These are phyloP conservation scores for Nemoura dubitans DNA, from an alignment of 2,888 invertebrate genomes.

Conservation along the genomic window DNA sequence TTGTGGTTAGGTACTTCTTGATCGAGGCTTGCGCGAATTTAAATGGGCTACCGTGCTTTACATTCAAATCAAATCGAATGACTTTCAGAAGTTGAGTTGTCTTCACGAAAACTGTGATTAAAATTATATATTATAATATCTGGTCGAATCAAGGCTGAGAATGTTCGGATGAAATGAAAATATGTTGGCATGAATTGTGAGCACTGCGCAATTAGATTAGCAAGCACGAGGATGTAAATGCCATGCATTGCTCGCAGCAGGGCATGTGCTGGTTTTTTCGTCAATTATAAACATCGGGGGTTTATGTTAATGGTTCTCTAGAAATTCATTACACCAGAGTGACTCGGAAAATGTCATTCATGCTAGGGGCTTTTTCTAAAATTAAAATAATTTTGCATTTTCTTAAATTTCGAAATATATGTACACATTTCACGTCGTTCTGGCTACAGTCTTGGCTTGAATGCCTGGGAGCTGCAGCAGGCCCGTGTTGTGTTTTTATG, in stretches of 20 bases:
- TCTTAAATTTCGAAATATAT: not conserved
- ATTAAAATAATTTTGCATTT: slow-evolving; percentile 7
- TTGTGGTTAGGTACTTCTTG: not conserved
- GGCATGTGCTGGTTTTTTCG: not conserved
- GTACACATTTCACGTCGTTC: not conserved
- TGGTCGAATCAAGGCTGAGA: not conserved
- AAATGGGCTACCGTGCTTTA: not conserved
- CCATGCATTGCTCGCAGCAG: not conserved
- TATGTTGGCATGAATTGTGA: not conserved
- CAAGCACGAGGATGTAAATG: not conserved
- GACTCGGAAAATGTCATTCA: not conserved
- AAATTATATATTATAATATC: not conserved
- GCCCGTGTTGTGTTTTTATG: not conserved
- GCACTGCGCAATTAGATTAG: not conserved
- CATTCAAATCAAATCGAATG: slow-evolving; percentile 28
- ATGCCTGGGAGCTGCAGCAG: not conserved
- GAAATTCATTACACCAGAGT: not conserved
- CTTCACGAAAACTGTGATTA: not conserved
- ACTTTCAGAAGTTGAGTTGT: not conserved
- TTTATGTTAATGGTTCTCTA: not conserved
- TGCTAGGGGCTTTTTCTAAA: not conserved
- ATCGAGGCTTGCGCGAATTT: not conserved
- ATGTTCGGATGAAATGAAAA: not conserved
- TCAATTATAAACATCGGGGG: not conserved
- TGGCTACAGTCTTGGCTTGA: no score